Conservation (phyloP, 1,140 invertebrate genomes). For the honey bee (Apis mellifera) region Amel_HAv3.1 CM009938.2:2610001-2610500, state of each 20-base stretch:
- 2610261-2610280: conserved; percentile 46
- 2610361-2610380: conserved; percentile 62
- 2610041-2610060: conserved; percentile 6
- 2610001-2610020: too few relatives aligned
- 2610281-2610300: conserved; percentile 18
- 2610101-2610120: too few relatives aligned
- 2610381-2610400: conserved; percentile 36
- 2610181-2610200: not conserved
- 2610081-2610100: not conserved
- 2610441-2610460: conserved; percentile 71
- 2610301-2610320: conserved; percentile 18
- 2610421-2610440: conserved; percentile 67
- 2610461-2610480: conserved; percentile 22
- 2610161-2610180: not conserved
- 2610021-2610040: conserved; percentile 1
- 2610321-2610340: conserved; percentile 57
- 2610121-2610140: not conserved
- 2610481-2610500: conserved; percentile 8
- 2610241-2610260: conserved; percentile 4
- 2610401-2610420: conserved; percentile 49
- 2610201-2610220: not conserved
- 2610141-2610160: not conserved
- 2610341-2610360: conserved; percentile 61
- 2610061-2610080: conserved; percentile 57
- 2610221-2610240: conserved; percentile 53